Percentiles rank a stretch among this genome's conserved stretches.
Evolutionary conservation across 2,888 invertebrate species (phyloP).

Genomic region (Eurytoma adleriae): DNA sequence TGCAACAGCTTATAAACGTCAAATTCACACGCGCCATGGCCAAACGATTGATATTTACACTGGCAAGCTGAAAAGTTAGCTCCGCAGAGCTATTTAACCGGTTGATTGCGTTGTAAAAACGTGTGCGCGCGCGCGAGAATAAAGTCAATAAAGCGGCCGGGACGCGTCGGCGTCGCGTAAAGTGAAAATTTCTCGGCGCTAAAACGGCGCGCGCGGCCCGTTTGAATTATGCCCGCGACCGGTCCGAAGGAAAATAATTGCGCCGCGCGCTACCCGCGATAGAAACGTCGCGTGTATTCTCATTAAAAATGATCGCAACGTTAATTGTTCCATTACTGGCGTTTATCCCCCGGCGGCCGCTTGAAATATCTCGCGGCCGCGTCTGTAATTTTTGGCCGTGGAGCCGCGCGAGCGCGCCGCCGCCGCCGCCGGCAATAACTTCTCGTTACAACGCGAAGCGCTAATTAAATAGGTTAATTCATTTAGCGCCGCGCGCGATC

Average conservation of each 20-base stretch:
- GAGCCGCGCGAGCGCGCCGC: conserved; percentile 9
- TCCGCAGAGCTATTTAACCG: conserved; percentile 37
- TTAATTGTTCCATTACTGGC: conserved; percentile 58
- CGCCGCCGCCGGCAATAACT: conserved; percentile 40
- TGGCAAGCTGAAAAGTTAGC: conserved; percentile 19
- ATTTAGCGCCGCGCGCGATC: conserved; percentile 59
- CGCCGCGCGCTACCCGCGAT: conserved; percentile 37
- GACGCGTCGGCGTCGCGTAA: background rate
- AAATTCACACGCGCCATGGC: conserved; percentile 31
- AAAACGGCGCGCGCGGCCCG: conserved; percentile 33
- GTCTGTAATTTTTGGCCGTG: conserved; percentile 54
- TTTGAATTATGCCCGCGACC: conserved; percentile 33
- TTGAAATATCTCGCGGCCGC: conserved; percentile 54
- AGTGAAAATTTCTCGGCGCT: conserved; percentile 44
- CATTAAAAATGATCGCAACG: conserved; percentile 58
- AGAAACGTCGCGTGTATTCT: conserved; percentile 56
- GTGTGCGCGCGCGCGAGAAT: conserved; percentile 36
- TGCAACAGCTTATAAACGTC: conserved; percentile 18
- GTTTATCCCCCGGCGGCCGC: conserved; percentile 46
- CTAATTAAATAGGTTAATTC: conserved; percentile 59
- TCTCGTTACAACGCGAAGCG: conserved; percentile 52
- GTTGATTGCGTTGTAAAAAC: conserved; percentile 49
- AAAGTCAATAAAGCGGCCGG: conserved; percentile 35
- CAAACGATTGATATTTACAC: conserved; percentile 39
- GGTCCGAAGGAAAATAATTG: conserved; percentile 54